phyloP scores from a whole-genome alignment of 2,888 invertebrate genomes.

The Alcis repandata region DNA sequence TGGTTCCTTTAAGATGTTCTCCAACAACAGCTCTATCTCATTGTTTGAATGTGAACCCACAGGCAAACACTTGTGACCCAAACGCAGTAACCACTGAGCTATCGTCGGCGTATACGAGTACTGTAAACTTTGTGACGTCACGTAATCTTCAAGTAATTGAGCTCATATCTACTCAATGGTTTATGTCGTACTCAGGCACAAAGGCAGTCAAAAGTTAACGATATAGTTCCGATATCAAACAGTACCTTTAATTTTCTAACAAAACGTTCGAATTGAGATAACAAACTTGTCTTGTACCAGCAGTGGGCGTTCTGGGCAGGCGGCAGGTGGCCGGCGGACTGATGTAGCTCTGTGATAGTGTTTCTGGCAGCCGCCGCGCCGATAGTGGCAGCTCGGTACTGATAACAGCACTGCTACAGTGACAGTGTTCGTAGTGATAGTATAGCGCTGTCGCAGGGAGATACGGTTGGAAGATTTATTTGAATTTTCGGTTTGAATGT shows the following conservation, averaged over 20 bases:
- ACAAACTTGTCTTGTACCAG: slow-evolving; percentile 1
- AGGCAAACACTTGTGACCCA: no score
- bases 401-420: neutral
- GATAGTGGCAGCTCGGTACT: neutral
- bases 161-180: neutral
- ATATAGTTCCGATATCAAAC: slow-evolving; percentile 7
- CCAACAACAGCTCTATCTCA: no score
- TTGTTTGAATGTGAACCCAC: no score
- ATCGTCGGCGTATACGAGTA: no score
- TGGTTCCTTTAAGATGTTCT: no score
- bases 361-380: slow-evolving; percentile 4
- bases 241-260: neutral
- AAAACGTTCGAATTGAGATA: slow-evolving; percentile 19
- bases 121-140: neutral
- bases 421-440: neutral
- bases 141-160: neutral
- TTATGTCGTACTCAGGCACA: neutral
- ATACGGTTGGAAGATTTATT: no score
- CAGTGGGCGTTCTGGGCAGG: neutral
- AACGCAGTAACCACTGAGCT: no score
- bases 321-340: neutral
- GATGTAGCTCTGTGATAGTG: neutral
- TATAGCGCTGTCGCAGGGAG: neutral
- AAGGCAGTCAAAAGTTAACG: slow-evolving; percentile 7
- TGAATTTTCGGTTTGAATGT: no score